Evolutionary conservation across 2,888 invertebrate genomes (phyloP), one percentile per base, ranked within the genome.

Genomic region (Drosophila tripunctata): DNA sequence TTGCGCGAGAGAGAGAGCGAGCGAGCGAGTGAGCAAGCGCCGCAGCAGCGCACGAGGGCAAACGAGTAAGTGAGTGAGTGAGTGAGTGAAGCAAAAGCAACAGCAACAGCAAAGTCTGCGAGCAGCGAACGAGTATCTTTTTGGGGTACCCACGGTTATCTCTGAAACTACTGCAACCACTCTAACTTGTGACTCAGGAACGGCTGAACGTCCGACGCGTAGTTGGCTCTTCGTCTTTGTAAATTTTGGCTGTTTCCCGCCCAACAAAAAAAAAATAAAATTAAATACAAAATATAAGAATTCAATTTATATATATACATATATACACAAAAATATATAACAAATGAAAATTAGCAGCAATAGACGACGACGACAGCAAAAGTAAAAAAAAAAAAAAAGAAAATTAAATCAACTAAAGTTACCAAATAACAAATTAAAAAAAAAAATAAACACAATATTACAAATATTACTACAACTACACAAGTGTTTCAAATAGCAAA

Each of bases 211-310:
- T 80, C 64, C 66, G 61, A 33, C 81, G 78, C 75, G 75, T 67
- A 57, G 75, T 81, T 72, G 75, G 78, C 78, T 78, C 81, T 81
- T 81, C 81, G 81, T 75, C 62, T 79, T 70, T 79, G 86, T 85
- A 69, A 73, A 74, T 66, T 82, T 87, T 85, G 77, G 47, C 82
- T 87, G 81, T 81, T 81, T 81, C 82, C 82, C 82, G 87, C 78
- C 76, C 78, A 67, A 61, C 48, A 72, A 69, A 58, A 56, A 64
- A 64, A n/a, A n/a, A n/a, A n/a, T n/a, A n/a, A n/a, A n/a, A n/a
- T 65, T 44, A 55, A 64, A 35, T 35, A 56, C 7, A 8, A 38
- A 52, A 36, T 15, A 17, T 14, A 36, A 51, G 45, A 58, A 61
- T 50, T 30, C 51, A 55, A 27, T 35, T 17, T 7, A 36, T 10